A percentile compares a stretch with the other conserved stretches of the same genome.
Conservation (phyloP, 2,113 vertebrate genomes). For the Corynorhinus townsendii region DNA sequence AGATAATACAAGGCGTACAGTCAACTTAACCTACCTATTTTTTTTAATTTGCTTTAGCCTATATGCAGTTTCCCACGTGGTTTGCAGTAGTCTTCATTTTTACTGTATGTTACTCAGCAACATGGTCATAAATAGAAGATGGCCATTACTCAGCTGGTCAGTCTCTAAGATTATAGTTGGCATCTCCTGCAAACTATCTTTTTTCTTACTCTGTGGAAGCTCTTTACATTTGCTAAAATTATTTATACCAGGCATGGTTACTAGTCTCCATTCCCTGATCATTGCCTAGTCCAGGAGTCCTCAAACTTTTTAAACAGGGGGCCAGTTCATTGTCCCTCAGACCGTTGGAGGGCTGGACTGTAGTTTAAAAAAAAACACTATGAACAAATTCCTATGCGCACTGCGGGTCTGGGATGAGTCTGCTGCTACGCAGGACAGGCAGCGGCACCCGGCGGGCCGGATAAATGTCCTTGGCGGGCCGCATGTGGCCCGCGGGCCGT, state of each 20-base stretch:
- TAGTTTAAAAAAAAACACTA: too few species aligned
- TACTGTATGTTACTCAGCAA: not conserved
- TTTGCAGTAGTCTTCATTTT: not conserved
- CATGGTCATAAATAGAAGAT: not conserved
- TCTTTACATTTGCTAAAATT: not conserved
- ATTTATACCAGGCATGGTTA: not conserved
- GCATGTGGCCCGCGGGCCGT: too few species aligned
- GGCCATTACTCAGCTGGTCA: not conserved
- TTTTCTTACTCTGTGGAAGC: not conserved
- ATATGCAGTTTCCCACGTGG: not conserved
- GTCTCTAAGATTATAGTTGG: not conserved
- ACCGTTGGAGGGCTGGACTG: too few species aligned
- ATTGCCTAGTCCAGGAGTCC: not conserved
- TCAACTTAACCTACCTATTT: not conserved
- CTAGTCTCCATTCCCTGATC: not conserved
- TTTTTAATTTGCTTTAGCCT: not conserved
- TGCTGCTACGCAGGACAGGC: too few species aligned
- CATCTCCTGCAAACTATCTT: not conserved
- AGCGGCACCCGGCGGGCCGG: too few species aligned
- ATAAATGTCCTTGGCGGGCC: too few species aligned
- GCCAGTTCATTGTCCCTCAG: too few species aligned
- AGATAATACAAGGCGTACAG: not conserved
- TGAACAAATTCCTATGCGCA: too few species aligned
- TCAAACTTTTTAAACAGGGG: too few species aligned
- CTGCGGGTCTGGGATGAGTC: too few species aligned